Base-by-base conservation (phyloP, 1,140 invertebrate species). In the Psix sp. region DNA sequence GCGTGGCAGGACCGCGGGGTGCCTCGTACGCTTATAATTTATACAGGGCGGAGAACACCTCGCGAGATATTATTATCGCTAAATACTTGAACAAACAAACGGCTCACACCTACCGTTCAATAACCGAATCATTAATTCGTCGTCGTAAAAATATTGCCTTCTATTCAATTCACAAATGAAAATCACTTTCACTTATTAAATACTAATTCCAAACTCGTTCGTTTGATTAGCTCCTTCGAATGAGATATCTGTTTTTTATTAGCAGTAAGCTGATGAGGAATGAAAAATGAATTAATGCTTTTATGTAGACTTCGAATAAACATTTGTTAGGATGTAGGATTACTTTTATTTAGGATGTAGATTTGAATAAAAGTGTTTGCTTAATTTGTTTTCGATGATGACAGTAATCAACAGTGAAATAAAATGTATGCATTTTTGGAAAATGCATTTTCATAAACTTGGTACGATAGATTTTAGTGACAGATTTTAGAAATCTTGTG, bases 1-100 rank as follows among this genome's bases (percentile, higher is more conserved):
- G 84, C 84, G 84, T 85, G 84, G 84, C 77, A 80, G 78, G 78
- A 79, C 83, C 81, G 79, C 82, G 76, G 83, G 83, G 82, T 76
- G 79, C 79, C 83, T 78, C 74, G 74, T 74, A 77, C 74, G 79
- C 71, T 80, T 84, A 84, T 85, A 85, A 85, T 84, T 85, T 84
- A 85, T 82, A 66, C 67, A 62, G 63, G 60, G 66, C 74, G 77
- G 57, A 52, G 60, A 57, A 62, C 57, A 57, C 60, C 54, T 65
- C 59, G 63, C 74, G 75, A 76, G 77, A 72, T 74, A 78, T 85
- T 84, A 85, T 85, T 85, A 85, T 84, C 84, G 74, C 83, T 79
- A 84, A 85, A 85, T 84, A 81, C 80, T 81, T 77, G 67, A 76
- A 56, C 80, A 78, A 85, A 84, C 81, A 83, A 83, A 84, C 76